Evolutionary conservation across 2,888 invertebrate species (phyloP).

Genomic region (Orthosia gothica): DNA sequence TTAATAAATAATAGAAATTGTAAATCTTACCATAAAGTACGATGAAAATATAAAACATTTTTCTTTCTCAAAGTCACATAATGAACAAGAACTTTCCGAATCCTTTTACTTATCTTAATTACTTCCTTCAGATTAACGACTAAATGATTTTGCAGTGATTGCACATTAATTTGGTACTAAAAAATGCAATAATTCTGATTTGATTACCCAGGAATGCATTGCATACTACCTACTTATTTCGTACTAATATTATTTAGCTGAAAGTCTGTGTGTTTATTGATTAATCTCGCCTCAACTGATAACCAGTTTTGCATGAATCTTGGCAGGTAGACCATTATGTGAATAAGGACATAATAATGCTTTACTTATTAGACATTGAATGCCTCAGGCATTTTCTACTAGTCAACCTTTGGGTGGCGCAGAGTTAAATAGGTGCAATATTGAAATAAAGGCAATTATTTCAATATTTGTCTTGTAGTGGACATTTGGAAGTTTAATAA

Average conservation of each 20-base stretch:
- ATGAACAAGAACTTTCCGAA: not conserved
- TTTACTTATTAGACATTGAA: too few relatives aligned
- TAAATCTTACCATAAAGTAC: constrained; percentile 48
- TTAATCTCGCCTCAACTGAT: not conserved
- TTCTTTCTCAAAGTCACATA: constrained; percentile 30
- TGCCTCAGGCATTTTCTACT: too few relatives aligned
- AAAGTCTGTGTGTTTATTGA: not conserved
- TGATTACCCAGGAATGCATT: not conserved
- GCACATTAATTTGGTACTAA: constrained; percentile 4
- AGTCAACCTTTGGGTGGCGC: too few relatives aligned
- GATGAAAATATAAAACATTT: constrained; percentile 39
- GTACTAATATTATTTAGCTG: not conserved
- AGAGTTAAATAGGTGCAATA: too few relatives aligned
- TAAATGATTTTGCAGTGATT: constrained; percentile 14
- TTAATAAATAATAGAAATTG: not conserved
- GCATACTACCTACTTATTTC: not conserved
- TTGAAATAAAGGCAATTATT: too few relatives aligned
- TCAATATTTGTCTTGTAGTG: too few relatives aligned
- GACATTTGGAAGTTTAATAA: too few relatives aligned
- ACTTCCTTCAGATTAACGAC: constrained; percentile 16
- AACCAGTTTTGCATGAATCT: too few relatives aligned
- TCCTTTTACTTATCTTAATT: constrained; percentile 5
- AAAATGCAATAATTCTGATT: constrained; percentile 36
- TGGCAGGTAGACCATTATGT: too few relatives aligned
- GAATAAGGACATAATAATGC: too few relatives aligned